Base-by-base conservation (phyloP, 1,140 invertebrate species). In the Hylaeus anthracinus region DNA sequence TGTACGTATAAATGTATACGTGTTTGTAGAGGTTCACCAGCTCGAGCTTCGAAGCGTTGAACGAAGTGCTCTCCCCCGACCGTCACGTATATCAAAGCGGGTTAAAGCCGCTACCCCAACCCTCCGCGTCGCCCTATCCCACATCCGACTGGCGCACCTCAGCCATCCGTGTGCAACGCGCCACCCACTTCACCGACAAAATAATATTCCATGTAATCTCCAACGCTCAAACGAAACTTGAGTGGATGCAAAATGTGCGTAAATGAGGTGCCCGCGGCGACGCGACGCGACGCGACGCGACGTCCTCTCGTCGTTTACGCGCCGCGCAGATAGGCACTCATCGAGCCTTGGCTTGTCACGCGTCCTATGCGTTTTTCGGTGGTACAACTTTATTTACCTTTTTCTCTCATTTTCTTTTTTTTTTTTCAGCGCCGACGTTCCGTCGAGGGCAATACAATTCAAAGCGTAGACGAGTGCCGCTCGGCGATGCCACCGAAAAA, bases 121-220 rank as follows among this genome's bases (percentile, higher is more conserved):
- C 39, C 67, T n/a, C 55, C 37, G 37, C 53, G 64, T 39, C 58
- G 39, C 53, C 60, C 72, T 65, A 70, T 74, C 55, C 55, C 55
- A 58, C 55, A 58, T 15, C 55, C n/a, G 15, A n/a, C 15, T 3
- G 6, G 63, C 41, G 60, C 69, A 63, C 70, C 69, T 71, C 56
- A 72, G 71, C 66, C 53, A 64, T 86, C 74, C 75, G 43, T 39
- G 53, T 53, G 53, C 56, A 61, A n/a, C 76, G 15, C 53, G 37
- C 56, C 64, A 72, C 79, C 72, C 73, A 79, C 60, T 79, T 77
- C 82, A 65, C 60, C 79, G 67, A 75, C 83, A 79, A 90, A 90
- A 90, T 90, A 89, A 89, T 90, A 90, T 90, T 89, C 85, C 79
- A 74, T 87, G 87, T 86, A 90, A 90, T 90, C 87, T 90, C 86